Conservation (phyloP, 2,797 vertebrate species). For the Kryptolebias ocellatus region DNA sequence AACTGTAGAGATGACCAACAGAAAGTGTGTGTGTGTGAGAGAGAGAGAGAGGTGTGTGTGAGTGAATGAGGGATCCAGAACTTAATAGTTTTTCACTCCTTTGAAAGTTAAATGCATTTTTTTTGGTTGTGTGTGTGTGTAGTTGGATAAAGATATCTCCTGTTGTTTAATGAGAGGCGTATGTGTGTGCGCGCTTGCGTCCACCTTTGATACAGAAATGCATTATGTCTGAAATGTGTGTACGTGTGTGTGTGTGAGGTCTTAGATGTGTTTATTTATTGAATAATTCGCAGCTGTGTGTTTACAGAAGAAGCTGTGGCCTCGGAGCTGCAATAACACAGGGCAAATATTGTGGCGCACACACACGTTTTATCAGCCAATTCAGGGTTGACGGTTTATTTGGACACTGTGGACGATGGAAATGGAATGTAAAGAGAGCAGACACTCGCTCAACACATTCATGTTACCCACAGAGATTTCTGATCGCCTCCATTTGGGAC, state of each 20-base stretch:
- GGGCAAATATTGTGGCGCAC: constrained; percentile 64
- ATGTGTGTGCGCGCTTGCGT: constrained; percentile 14
- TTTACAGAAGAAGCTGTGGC: constrained; percentile 66
- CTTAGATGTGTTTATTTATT: constrained; percentile 61
- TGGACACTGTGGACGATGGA: constrained; percentile 56
- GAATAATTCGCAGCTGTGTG: constrained; percentile 69
- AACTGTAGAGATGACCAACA: constrained; percentile 42
- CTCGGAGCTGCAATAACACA: constrained; percentile 70
- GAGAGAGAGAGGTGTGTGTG: too few species aligned
- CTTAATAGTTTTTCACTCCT: too few species aligned
- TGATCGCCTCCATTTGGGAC: constrained; percentile 14
- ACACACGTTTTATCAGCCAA: constrained; percentile 51
- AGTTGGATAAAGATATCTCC: too few species aligned
- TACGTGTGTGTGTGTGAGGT: constrained; percentile 10
- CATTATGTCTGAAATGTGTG: constrained; percentile 13
- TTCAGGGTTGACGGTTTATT: constrained; percentile 61
- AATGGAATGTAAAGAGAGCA: constrained; percentile 47
- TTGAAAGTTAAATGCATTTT: too few species aligned
- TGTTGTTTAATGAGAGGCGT: constrained; percentile 14
- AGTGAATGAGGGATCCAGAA: too few species aligned
- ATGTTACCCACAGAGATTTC: constrained; percentile 9
- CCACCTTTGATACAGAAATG: constrained; percentile 18
- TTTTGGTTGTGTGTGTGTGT: too few species aligned
- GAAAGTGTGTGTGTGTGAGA: not conserved
- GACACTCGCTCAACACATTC: constrained; percentile 11